These are phyloP conservation scores for Pyxicephalus adspersus DNA, from an alignment of 2,113 vertebrate species.

Conservation along the genomic window DNA sequence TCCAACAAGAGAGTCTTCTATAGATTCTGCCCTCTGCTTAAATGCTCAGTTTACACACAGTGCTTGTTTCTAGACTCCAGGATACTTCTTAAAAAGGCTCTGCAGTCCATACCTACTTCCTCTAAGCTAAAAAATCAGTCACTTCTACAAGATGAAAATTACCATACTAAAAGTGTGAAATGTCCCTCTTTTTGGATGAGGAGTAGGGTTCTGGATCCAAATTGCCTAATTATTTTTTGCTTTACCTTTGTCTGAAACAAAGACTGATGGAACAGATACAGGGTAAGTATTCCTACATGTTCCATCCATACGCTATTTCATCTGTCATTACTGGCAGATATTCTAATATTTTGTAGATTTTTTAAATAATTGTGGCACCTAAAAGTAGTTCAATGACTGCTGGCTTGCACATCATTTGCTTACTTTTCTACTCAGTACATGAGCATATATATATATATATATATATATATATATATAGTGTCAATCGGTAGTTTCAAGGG, in stretches of 20 bases:
- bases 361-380: no score
- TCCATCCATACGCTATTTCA: no score
- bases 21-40: slow-evolving; percentile 55
- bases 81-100: not conserved
- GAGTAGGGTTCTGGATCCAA: not conserved
- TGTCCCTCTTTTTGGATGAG: not conserved
- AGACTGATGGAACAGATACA: not conserved
- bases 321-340: no score
- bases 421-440: no score
- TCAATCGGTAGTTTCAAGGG: no score
- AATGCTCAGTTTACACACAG: slow-evolving; percentile 35
- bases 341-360: no score
- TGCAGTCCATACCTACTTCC: not conserved
- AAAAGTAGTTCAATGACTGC: no score
- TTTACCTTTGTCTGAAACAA: not conserved
- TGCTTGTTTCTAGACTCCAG: not conserved
- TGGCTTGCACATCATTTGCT: no score
- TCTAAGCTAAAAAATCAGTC: not conserved
- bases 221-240: not conserved
- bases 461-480: no score
- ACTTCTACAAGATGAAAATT: not conserved
- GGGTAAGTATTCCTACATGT: not conserved
- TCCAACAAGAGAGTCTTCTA: slow-evolving; percentile 59
- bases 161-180: not conserved
- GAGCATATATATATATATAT: no score